Evolutionary conservation across 1,140 invertebrate species (phyloP), one percentile per base, ranked within the genome.

Genomic region (Ceratina japonica): DNA sequence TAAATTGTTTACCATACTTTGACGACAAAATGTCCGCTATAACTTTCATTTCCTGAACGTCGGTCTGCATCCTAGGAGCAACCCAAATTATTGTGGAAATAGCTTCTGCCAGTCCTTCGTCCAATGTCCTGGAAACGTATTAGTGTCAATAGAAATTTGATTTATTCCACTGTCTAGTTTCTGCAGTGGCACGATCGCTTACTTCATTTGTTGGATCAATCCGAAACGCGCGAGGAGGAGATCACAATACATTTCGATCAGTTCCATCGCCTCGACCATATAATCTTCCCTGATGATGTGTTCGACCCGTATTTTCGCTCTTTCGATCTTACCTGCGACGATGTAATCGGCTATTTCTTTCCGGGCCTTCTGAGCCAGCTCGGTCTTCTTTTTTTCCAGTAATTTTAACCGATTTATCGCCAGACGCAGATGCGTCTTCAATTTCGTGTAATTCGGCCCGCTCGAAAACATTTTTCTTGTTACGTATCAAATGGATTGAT

Each of bases 161-260:
- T 44, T 44, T 44, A 10, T 44, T 7, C 5, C 37, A 44, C 37
- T 44, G 10, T 44, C 10, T 10, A 44, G 37, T 44, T 44, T 44
- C 37, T 44, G 2, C 5, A 44, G 37, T 3, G 37, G 37, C 2
- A n/a, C 31, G 18, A 20, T 18, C 3, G 69, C 93, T 94, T 93
- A 97, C 95, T 99, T 99, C 96, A 99, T 98, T 93, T 99, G 98
- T 83, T 99, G 97, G 66, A 99, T 96, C 1, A 99, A 93, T 18
- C 99, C 99, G 93, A 99, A 99, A 90, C 98, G 94, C 3, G 99
- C 98, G 20, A 99, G 92, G n/a, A 99, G 91, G 24, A 99, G 92
- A 93, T 99, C 99, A 93, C 98, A 99, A 90, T 98, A 99, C 98
- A 99, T 99, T 94, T 99, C 99, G 3, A 99, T 94, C 63, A 99